These are phyloP conservation scores for Meandrusa payeni DNA, from an alignment of 2,888 invertebrate species.

Conservation along the genomic window DNA sequence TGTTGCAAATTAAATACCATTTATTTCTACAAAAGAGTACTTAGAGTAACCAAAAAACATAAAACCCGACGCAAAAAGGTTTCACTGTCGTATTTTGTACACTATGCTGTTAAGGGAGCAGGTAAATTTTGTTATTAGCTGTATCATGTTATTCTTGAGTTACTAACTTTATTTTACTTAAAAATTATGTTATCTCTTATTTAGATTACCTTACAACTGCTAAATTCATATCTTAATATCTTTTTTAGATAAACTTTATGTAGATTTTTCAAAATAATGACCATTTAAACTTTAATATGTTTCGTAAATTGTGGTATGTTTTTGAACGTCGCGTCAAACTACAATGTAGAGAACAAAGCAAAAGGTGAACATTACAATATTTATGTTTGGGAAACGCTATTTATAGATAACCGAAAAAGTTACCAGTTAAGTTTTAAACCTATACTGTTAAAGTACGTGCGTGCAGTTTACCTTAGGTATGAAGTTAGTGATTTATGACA, in stretches of 20 bases:
- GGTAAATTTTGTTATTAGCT: constrained; percentile 8
- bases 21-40: constrained; percentile 7
- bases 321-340: constrained; percentile 36
- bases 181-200: no score
- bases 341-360: constrained; percentile 35
- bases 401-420: constrained; percentile 36
- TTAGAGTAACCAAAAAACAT: background rate
- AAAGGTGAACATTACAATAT: constrained; percentile 42
- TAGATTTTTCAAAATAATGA: no score
- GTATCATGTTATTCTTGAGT: constrained; percentile 8
- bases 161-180: no score
- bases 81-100: background rate
- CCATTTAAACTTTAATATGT: no score
- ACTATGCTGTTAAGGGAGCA: background rate
- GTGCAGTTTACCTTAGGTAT: no score
- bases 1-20: constrained; percentile 8
- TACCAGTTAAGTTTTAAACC: constrained; percentile 25
- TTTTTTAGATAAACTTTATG: no score
- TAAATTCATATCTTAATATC: no score
- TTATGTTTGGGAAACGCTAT: constrained; percentile 36
- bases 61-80: background rate
- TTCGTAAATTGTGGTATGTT: constrained; percentile 32
- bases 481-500: no score
- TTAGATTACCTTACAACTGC: no score
- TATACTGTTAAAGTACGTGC: no score